phyloP scores from a whole-genome alignment of 92 coral and sea anemone species.

The Plumapathes pennacea region DNA sequence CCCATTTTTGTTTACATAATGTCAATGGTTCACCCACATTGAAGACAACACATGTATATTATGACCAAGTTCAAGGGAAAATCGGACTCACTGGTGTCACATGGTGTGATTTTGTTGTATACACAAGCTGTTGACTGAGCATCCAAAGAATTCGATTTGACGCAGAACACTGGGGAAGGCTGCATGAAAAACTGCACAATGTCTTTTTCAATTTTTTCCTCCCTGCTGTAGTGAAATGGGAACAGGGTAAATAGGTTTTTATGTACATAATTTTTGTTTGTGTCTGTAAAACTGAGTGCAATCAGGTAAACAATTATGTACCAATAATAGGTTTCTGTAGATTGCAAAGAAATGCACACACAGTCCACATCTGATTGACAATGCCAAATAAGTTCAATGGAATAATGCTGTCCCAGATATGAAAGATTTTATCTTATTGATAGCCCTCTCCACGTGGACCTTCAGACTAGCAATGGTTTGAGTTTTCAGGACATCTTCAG shows the following conservation, averaged over 20 bases:
- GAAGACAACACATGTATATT: slow-evolving; percentile 32
- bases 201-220: background rate
- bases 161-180: background rate
- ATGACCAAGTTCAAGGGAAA: slow-evolving; percentile 54
- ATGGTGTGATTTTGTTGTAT: slow-evolving; percentile 58
- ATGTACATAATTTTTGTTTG: no score
- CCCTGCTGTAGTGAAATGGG: no score
- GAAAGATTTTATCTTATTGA: slow-evolving; percentile 46
- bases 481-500: slow-evolving; percentile 5
- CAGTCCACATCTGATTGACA: slow-evolving; percentile 58
- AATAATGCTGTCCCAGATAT: slow-evolving; percentile 51
- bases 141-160: slow-evolving; percentile 8
- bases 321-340: slow-evolving; percentile 7
- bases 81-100: slow-evolving; percentile 44
- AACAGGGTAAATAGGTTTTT: no score
- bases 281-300: no score
- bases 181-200: background rate
- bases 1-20: background rate
- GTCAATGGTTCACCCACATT: slow-evolving; percentile 2
- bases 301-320: no score
- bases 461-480: slow-evolving; percentile 31
- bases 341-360: slow-evolving; percentile 44
- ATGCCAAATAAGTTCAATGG: slow-evolving; percentile 49
- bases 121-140: slow-evolving; percentile 32
- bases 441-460: slow-evolving; percentile 42